phyloP scores from a whole-genome alignment of 1,140 invertebrate genomes.

The Danaus melanippus region DNA sequence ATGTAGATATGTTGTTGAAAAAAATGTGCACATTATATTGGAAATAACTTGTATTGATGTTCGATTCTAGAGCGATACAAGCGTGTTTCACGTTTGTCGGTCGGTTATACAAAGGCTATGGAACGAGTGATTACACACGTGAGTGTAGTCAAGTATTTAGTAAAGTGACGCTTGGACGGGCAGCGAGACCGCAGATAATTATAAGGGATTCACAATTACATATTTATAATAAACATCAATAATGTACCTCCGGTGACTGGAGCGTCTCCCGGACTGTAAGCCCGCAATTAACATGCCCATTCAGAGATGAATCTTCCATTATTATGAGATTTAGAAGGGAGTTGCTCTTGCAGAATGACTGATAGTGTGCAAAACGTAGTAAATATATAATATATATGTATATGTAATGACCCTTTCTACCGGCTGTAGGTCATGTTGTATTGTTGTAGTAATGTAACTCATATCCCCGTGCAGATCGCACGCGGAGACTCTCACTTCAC shows the following conservation, averaged over 20 bases:
- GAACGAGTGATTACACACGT: slow-evolving; percentile 58
- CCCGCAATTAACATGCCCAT: slow-evolving; percentile 7
- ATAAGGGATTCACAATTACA: slow-evolving; percentile 15
- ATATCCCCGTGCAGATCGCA: slow-evolving; percentile 25
- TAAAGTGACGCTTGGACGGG: slow-evolving; percentile 37
- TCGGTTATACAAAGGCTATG: slow-evolving; percentile 34
- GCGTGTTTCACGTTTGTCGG: slow-evolving; percentile 39
- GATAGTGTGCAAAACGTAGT: no score
- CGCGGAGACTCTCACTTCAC: slow-evolving; percentile 49
- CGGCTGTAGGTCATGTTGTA: no score
- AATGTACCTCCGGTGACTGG: no score
- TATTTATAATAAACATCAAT: slow-evolving; percentile 10
- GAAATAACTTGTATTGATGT: neutral
- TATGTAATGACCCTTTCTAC: no score
- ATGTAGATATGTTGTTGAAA: no score
- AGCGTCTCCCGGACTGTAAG: neutral
- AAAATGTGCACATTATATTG: no score
- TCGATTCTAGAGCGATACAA: slow-evolving; percentile 18
- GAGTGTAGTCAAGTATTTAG: slow-evolving; percentile 40
- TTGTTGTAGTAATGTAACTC: no score
- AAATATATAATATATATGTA: no score
- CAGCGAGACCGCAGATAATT: slow-evolving; percentile 52
- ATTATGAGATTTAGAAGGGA: no score
- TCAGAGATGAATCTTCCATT: no score
- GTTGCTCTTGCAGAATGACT: no score